Evolutionary conservation across 1,140 invertebrate species (phyloP).

Genomic region (Aphelinus certus): DNA sequence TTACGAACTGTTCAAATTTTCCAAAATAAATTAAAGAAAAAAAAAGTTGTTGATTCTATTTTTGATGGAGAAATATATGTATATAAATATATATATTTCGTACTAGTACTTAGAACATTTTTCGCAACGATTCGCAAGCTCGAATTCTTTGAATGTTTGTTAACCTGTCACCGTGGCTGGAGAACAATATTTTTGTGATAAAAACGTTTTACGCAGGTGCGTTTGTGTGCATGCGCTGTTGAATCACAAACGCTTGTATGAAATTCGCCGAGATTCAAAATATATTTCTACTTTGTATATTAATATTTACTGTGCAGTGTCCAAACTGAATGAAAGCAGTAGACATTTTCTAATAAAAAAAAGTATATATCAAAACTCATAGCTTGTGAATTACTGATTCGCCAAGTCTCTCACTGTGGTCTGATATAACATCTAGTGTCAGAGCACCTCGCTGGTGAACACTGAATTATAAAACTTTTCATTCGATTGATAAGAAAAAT

Average conservation of each 20-base stretch:
- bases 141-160: slow-evolving; percentile 1
- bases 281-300: slow-evolving; percentile 35
- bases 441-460: too few relatives aligned
- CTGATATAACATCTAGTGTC: too few relatives aligned
- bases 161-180: slow-evolving; percentile 13
- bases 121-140: not conserved
- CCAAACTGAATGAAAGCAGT: slow-evolving; percentile 1
- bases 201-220: slow-evolving; percentile 14
- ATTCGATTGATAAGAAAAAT: too few relatives aligned
- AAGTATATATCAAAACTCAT: slow-evolving; percentile 25
- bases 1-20: not conserved
- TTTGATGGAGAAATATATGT: not conserved
- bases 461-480: too few relatives aligned
- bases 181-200: slow-evolving; percentile 32
- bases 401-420: not conserved
- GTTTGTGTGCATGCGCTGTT: not conserved
- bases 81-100: not conserved
- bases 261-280: slow-evolving; percentile 24
- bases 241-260: not conserved
- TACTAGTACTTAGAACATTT: slow-evolving; percentile 10
- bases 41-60: not conserved
- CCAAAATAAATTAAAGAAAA: not conserved
- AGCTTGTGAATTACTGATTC: slow-evolving; percentile 27
- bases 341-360: slow-evolving; percentile 35
- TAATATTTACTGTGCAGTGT: slow-evolving; percentile 8